Evolutionary conservation across 2,888 invertebrate species (phyloP).

Genomic region (Dromius quadrimaculatus): DNA sequence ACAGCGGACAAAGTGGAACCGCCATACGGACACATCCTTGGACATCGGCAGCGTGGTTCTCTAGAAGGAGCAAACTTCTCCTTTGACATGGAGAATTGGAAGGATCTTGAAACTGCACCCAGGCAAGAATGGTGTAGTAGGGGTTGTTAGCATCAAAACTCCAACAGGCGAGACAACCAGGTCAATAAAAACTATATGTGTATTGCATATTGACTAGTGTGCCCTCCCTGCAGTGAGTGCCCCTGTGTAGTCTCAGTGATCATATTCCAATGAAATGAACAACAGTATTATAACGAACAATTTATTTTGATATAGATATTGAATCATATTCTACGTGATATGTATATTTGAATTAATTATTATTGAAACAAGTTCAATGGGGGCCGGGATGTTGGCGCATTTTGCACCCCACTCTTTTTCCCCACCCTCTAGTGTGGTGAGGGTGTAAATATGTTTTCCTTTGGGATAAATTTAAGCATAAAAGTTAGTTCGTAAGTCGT

Average conservation of each 20-base stretch:
- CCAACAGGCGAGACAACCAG: not conserved
- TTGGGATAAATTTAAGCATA: too few species aligned
- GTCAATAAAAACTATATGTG: not conserved
- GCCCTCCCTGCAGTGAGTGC: too few species aligned
- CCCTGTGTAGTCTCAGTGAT: too few species aligned
- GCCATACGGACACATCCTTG: not conserved
- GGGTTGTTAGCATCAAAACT: not conserved
- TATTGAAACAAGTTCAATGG: not conserved
- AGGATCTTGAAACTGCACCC: not conserved
- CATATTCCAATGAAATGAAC: too few species aligned
- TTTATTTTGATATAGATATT: too few species aligned
- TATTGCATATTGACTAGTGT: not conserved
- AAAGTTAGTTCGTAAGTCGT: too few species aligned
- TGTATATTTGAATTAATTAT: not conserved
- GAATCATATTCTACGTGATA: too few species aligned
- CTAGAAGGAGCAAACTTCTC: not conserved
- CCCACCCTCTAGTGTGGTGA: too few species aligned
- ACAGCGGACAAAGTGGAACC: not conserved
- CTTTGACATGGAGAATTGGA: not conserved
- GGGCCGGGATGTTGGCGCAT: conserved; percentile 3
- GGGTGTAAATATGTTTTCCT: too few species aligned
- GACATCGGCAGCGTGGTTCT: not conserved
- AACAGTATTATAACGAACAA: too few species aligned
- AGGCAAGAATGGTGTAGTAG: not conserved
- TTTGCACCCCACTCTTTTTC: too few species aligned